A percentile compares a stretch with the other conserved stretches of the same genome.
phyloP scores from a whole-genome alignment of 2,888 invertebrate species.

The Zelleria hepariella region DNA sequence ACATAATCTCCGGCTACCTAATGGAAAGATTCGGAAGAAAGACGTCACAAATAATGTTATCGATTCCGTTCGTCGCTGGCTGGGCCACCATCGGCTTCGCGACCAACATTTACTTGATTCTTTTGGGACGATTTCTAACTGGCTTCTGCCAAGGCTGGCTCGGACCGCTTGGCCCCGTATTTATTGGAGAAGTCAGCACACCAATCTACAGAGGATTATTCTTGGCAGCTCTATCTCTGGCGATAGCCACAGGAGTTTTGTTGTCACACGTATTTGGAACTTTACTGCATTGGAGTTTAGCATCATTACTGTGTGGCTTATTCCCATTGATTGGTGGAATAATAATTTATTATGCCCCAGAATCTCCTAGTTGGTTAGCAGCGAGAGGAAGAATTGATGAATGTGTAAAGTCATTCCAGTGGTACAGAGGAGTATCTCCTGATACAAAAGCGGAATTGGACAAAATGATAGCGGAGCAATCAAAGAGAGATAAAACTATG shows the following conservation, averaged over 20 bases:
- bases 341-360: constrained; percentile 73
- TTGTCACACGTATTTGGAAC: constrained; percentile 77
- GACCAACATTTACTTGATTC: constrained; percentile 49
- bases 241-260: constrained; percentile 76
- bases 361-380: constrained; percentile 79
- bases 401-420: constrained; percentile 72
- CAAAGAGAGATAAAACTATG: constrained; percentile 35
- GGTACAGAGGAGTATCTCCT: constrained; percentile 70
- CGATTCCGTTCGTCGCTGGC: constrained; percentile 67
- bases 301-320: constrained; percentile 68
- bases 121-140: constrained; percentile 70
- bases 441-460: constrained; percentile 63
- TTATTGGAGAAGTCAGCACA: constrained; percentile 72
- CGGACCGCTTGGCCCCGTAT: constrained; percentile 70
- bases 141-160: constrained; percentile 73
- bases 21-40: constrained; percentile 75
- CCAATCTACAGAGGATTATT: constrained; percentile 75
- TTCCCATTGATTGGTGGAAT: constrained; percentile 67
- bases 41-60: constrained; percentile 61
- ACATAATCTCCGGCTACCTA: constrained; percentile 71
- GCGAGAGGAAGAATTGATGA: constrained; percentile 70
- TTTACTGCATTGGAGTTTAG: constrained; percentile 71
- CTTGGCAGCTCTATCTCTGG: constrained; percentile 73
- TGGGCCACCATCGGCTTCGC: constrained; percentile 74
- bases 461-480: constrained; percentile 55